Base-by-base conservation (phyloP, 2,888 invertebrate species). In the Acanthacorydalis orientalis region DNA sequence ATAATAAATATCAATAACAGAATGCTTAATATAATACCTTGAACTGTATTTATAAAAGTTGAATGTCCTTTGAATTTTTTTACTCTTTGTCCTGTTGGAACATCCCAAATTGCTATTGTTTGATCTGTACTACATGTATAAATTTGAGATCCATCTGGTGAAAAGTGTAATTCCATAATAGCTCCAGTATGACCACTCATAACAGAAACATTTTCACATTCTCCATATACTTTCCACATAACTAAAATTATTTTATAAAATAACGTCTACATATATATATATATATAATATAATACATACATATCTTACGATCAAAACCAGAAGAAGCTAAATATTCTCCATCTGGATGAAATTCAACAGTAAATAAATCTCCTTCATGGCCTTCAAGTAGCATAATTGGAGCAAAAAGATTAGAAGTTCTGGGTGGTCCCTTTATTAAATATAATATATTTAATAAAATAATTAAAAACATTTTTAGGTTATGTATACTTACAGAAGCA, bases 381-480 rank as follows among this genome's bases (percentile, higher is more conserved):
- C 96, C 98, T 60, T 92, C 89, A 46, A 98, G 67, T 37, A 91
- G 70, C 93, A 97, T 96, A 48, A 96, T 96, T 0, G 96, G 95
- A 1, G 93, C 83, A 61, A 83, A 75, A 2, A 98, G 71, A 54
- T 80, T 85, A 0, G 95, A 95, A 10, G 92, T 91, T 51, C 96
- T 71, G 37, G 80, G 78, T 32, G 83, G 78, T 56, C 81, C 73
- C 69, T 78, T 53, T 43, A 62, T 58, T 50, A 43, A 50, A 51
- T 44, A 50, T 45, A 48, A 8, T 31, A 39, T 39, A 11, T 37
- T 37, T 33, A 45, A 41, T 44, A 31, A 32, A 40, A 16, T 32
- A 14, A 4, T 6, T 43, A 44, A 39, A 47, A 48, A 44, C 48
- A 51, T 39, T 35, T 33, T 48, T 37, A 43, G 15, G 37, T 34